Conservation (phyloP, 2,797 vertebrate genomes). For the Sardinella longiceps region DNA sequence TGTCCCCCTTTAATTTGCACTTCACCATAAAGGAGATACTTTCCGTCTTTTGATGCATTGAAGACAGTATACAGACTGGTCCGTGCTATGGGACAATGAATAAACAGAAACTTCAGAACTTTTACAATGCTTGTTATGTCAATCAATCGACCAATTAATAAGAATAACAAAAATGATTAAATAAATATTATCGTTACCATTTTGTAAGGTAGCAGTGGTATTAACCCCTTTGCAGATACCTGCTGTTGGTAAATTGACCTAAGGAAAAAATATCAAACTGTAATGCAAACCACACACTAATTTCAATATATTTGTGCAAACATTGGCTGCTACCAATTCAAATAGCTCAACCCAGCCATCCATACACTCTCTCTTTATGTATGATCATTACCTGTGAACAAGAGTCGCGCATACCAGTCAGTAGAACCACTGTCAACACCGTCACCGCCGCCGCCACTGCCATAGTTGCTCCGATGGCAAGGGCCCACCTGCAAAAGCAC, state of each 20-base stretch:
- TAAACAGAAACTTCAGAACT: background rate
- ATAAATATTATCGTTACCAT: background rate
- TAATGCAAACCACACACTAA: background rate
- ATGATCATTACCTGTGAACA: background rate
- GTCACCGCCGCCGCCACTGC: background rate
- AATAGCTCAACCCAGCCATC: background rate
- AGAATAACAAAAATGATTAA: background rate
- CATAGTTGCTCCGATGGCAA: background rate
- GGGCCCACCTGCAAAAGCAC: background rate
- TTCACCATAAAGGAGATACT: conserved; percentile 36
- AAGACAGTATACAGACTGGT: background rate
- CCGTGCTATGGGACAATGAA: background rate
- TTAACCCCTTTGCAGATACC: background rate
- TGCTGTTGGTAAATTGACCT: background rate
- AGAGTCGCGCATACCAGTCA: background rate
- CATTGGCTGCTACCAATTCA: background rate
- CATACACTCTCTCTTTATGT: background rate
- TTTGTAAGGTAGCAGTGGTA: conserved; percentile 9
- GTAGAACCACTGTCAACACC: background rate
- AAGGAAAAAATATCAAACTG: background rate
- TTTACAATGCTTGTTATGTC: background rate
- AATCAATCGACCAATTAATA: background rate
- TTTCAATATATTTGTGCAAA: background rate
- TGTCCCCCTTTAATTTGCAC: background rate
- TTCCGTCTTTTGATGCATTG: background rate